Conservation (phyloP, 64 coral and sea anemone genomes). For the Montipora cactus region DNA sequence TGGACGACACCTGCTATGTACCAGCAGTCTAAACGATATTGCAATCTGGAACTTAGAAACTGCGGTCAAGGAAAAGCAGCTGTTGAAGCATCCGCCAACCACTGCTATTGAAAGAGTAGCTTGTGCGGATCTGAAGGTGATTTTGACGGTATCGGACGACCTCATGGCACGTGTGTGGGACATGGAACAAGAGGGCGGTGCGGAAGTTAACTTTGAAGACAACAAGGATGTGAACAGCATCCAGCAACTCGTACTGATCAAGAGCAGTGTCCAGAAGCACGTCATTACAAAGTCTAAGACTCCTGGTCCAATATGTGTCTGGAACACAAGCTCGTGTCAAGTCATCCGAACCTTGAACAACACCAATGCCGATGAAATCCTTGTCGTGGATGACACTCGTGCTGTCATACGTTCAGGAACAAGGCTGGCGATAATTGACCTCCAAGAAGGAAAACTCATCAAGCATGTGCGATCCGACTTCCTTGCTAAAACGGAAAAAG, state of each 20-base stretch:
- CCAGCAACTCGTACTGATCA: slow-evolving; percentile 82
- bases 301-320: slow-evolving; percentile 90
- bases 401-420: slow-evolving; percentile 88
- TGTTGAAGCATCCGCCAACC: slow-evolving; percentile 93
- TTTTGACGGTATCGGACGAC: slow-evolving; percentile 95
- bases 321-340: slow-evolving; percentile 93
- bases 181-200: slow-evolving; percentile 76
- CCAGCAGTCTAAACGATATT: slow-evolving; percentile 92
- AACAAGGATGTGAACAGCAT: slow-evolving; percentile 87
- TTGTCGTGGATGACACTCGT: slow-evolving; percentile 95
- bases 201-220: slow-evolving; percentile 88
- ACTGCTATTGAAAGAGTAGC: slow-evolving; percentile 78
- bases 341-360: slow-evolving; percentile 88
- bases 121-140: slow-evolving; percentile 77
- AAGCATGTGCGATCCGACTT: slow-evolving; percentile 94
- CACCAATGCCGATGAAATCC: slow-evolving; percentile 91
- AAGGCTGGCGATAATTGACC: slow-evolving; percentile 93
- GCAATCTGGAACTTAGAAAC: slow-evolving; percentile 98
- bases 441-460: slow-evolving; percentile 95
- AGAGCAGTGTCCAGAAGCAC: slow-evolving; percentile 88
- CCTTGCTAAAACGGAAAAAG: slow-evolving; percentile 78
- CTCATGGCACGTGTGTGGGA: slow-evolving; percentile 92
- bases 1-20: slow-evolving; percentile 91
- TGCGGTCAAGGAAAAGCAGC: slow-evolving; percentile 84
- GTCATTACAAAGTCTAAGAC: slow-evolving; percentile 90